Conservation (phyloP, 2,888 invertebrate species). For the Lampropteryx suffumata region DNA sequence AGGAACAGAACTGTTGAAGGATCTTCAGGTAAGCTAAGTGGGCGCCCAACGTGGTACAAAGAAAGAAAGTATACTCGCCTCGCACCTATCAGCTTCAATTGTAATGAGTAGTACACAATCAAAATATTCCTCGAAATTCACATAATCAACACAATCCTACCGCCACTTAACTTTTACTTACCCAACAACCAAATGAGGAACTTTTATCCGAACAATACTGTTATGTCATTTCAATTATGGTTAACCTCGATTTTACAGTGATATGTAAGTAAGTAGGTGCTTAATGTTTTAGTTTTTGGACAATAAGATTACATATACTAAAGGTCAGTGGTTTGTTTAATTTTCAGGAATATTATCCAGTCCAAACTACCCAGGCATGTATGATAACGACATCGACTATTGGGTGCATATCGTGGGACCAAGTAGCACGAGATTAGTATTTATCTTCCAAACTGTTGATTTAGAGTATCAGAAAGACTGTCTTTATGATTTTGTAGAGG, state of each 20-base stretch:
- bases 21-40: slow-evolving; percentile 53
- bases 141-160: too few species aligned
- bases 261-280: too few species aligned
- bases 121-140: not conserved
- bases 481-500: slow-evolving; percentile 90
- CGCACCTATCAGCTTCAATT: too few species aligned
- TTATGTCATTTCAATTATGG: not conserved
- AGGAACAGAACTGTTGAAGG: slow-evolving; percentile 86
- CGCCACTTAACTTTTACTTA: too few species aligned
- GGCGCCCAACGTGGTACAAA: slow-evolving; percentile 29
- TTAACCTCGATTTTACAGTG: not conserved
- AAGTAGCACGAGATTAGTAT: slow-evolving; percentile 85
- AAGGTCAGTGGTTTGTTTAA: not conserved
- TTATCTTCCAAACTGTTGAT: slow-evolving; percentile 87
- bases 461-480: slow-evolving; percentile 90
- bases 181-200: not conserved
- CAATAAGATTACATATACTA: too few species aligned
- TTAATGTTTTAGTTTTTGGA: too few species aligned
- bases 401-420: slow-evolving; percentile 86
- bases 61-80: too few species aligned
- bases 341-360: slow-evolving; percentile 85
- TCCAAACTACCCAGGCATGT: slow-evolving; percentile 87
- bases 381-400: slow-evolving; percentile 88
- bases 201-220: not conserved
- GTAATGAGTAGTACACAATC: too few species aligned